Base-by-base conservation (phyloP, 2,797 vertebrate genomes). In the Menidia menidia region DNA sequence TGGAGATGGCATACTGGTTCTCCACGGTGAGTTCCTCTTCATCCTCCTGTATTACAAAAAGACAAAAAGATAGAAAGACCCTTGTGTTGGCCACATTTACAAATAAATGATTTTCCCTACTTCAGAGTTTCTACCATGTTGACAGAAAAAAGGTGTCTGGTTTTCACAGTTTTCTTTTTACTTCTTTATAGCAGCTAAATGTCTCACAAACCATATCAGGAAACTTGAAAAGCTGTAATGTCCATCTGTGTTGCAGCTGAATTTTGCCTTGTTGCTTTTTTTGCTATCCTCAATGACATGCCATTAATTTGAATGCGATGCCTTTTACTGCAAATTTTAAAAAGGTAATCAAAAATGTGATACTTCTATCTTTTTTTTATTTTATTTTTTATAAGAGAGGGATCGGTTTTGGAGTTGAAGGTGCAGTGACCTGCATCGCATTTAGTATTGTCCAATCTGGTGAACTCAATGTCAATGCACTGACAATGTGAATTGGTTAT, bases 1-100 rank as follows among this genome's bases (percentile, higher is more conserved):
- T 30, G 9, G 59, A 25, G 25, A 93, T 82, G 55, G 75, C 51
- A 5, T 45, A 32, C 0, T 25, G 41, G 74, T 93, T 94, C 64
- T 89, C 84, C 25, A 89, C 0, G 48, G 64, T 57, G 12, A 9
- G 10, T 15, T 86, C 65, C 0, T 85, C 83, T 3, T 90, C 86
- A 0, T 88, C 81, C 1, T 88, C 87, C 91, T 93, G 68, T 19
- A 56, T 31, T 45, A 63, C 4, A 69, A 16, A 45, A 50, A 66
- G 11, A 13, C 11, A 70, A 51, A 55, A 57, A 31, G 18, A 18
- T 25, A 10, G 32, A 51, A 52, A 39, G n/a, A 14, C 45, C 1
- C 57, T 35, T 1, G 64, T n/a, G 59, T 47, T 12, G 6, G 15
- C 5, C 41, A 31, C 30, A 47, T 15, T 39, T 31, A 30, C 10